Evolutionary conservation across 2,113 vertebrate species (phyloP).

Genomic region (Sturnus vulgaris): DNA sequence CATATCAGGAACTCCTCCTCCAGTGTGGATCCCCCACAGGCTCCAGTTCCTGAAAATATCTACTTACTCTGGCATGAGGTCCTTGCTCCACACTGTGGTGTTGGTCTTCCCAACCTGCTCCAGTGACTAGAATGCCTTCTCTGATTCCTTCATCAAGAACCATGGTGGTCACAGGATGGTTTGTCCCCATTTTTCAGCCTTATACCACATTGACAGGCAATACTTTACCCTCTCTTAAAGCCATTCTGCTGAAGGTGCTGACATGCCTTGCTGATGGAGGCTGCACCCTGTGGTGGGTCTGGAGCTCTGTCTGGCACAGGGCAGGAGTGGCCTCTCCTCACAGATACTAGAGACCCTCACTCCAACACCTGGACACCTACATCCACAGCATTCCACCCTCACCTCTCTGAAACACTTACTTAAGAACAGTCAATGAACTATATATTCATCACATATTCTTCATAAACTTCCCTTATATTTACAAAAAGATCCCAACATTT

Average conservation of each 20-base stretch:
- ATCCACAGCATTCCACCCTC: neutral
- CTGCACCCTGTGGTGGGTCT: neutral
- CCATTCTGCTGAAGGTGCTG: neutral
- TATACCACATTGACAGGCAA: neutral
- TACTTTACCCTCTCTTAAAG: neutral
- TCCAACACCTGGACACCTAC: neutral
- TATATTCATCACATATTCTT: neutral
- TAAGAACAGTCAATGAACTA: neutral
- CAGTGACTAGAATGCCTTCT: neutral
- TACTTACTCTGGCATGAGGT: too few relatives aligned
- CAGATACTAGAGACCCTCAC: neutral
- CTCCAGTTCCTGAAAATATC: neutral
- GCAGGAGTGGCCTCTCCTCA: neutral
- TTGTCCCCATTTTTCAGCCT: neutral
- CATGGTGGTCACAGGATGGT: neutral
- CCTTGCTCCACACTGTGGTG: neutral
- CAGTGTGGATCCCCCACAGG: fast-evolving
- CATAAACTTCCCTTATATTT: neutral
- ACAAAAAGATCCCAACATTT: neutral
- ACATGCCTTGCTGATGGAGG: neutral
- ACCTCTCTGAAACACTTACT: neutral
- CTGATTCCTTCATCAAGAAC: neutral
- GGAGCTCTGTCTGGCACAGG: neutral
- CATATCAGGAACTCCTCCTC: neutral
- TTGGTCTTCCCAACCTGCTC: neutral